Evolutionary conservation across 1,140 invertebrate genomes (phyloP), one percentile per base, ranked within the genome.

Genomic region (Zaprionus kolodkinae): DNA sequence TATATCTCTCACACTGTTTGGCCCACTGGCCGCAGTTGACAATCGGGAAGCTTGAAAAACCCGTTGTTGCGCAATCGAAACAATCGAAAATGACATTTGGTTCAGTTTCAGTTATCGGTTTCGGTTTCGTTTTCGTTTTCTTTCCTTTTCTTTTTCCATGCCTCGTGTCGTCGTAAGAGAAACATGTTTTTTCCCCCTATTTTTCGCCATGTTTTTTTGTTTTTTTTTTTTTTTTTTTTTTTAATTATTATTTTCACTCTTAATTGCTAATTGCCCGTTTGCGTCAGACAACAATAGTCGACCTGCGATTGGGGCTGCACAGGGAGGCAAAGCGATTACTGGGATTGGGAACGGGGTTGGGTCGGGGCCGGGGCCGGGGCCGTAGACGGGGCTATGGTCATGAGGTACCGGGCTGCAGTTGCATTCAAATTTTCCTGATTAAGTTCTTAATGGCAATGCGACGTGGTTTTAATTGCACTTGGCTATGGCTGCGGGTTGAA

Each of bases 351-450:
- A 9, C 12, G 52, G 21, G 13, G 25, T 59, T 27, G 10, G 30
- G 21, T 3, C 30, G 43, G 13, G 40, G 1, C 25, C 33, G 43
- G 33, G 30, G 17, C 38, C 36, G 30, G 56, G 67, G 10, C 30
- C 63, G 25, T 10, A 50, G 9, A 43, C 60, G 21, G 40, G 12
- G 10, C 45, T 50, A 12, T 50, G 45, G 17, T 50, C 45, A 50
- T 40, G 33, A n/a, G 7, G 33, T 36, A 21, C 35, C 17, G 17
- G 21, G 25, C 70, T 60, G 85, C 59, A 72, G 78, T 73, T 88
- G 85, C 85, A 88, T 88, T 88, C 85, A 88, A 88, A 88, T 88
- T 88, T 85, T 79, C 77, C 85, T 84, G 72, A 88, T 89, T 88
- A 88, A 89, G 67, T 60, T 57, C 62, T 89, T 88, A 88, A 88